phyloP scores from a whole-genome alignment of 2,888 invertebrate genomes.

The Acanthosoma haemorrhoidale region DNA sequence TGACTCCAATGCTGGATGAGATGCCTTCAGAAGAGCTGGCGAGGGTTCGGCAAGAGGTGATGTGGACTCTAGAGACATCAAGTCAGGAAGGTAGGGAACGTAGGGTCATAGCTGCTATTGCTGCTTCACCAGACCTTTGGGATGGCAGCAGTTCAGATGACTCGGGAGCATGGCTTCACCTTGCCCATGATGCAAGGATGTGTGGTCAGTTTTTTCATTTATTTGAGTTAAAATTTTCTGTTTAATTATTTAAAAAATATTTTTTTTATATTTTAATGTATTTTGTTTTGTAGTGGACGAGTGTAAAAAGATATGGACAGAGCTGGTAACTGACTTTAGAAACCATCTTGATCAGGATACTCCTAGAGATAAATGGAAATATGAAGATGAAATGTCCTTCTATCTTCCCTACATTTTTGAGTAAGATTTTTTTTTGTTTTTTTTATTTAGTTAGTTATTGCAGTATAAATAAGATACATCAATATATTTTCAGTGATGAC shows the following conservation, averaged over 20 bases:
- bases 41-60: constrained; percentile 3
- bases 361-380: constrained; percentile 19
- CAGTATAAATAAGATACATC: neutral
- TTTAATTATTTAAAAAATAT: neutral
- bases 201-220: neutral
- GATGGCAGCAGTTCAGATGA: neutral
- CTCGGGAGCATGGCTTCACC: neutral
- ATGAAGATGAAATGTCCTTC: constrained; percentile 25
- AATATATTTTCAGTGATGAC: neutral
- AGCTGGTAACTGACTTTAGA: neutral
- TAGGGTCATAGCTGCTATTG: neutral
- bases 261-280: neutral
- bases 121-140: constrained; percentile 4
- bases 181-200: neutral
- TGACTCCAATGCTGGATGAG: constrained; percentile 6
- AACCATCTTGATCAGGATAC: neutral
- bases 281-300: constrained; percentile 5
- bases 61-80: constrained; percentile 1
- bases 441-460: neutral
- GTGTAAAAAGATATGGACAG: constrained; percentile 22
- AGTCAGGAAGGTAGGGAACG: neutral
- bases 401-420: neutral
- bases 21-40: neutral
- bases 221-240: too few species aligned
- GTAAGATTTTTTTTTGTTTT: neutral